Evolutionary conservation across 2,797 vertebrate species (phyloP).

Genomic region (Alca torda): DNA sequence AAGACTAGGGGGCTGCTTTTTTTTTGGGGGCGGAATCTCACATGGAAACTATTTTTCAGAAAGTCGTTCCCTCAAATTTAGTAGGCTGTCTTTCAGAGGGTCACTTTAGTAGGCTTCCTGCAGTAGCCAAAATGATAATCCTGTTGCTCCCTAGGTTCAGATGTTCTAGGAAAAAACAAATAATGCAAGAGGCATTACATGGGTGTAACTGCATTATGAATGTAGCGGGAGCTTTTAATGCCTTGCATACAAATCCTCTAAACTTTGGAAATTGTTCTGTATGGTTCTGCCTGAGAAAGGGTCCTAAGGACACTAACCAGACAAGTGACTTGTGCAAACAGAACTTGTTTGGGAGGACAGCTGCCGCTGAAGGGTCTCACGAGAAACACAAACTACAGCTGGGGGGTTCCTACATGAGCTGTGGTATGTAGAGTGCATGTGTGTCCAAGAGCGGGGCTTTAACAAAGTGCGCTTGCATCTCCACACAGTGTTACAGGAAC

Average conservation of each 20-base stretch:
- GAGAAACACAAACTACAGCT: neutral
- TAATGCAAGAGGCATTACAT: neutral
- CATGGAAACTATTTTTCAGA: neutral
- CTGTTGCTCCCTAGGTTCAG: neutral
- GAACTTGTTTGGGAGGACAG: neutral
- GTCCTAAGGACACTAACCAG: neutral
- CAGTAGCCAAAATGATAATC: neutral
- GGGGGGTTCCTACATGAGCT: neutral
- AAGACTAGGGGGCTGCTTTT: neutral
- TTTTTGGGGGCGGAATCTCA: neutral
- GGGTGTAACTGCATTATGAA: neutral
- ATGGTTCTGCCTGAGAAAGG: neutral
- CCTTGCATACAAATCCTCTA: neutral
- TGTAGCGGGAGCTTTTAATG: neutral
- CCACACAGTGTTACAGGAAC: neutral
- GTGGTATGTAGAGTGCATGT: fast-evolving
- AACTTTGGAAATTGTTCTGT: neutral
- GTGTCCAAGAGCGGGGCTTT: neutral
- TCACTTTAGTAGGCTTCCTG: neutral
- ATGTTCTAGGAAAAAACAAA: neutral
- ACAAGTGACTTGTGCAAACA: neutral
- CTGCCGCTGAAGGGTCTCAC: neutral
- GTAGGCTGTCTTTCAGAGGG: neutral
- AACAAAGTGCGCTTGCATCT: fast-evolving
- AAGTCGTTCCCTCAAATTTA: neutral